Conservation (phyloP, 2,113 vertebrate genomes). For the Psilopogon haemacephalus region DNA sequence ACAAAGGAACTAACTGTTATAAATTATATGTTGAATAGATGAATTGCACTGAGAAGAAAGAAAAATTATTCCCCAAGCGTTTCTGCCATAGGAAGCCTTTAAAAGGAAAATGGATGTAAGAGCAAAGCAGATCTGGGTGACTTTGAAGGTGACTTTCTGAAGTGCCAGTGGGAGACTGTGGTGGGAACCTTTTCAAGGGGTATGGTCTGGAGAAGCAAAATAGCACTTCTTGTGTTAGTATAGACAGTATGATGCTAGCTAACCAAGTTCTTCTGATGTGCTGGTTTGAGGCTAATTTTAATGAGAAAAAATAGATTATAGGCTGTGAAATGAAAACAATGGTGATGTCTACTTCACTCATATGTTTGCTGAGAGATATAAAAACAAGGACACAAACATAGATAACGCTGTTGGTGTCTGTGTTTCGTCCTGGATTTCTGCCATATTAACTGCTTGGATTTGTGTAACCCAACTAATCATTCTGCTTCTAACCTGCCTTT, state of each 20-base stretch:
- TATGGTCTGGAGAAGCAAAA: not conserved
- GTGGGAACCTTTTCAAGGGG: not conserved
- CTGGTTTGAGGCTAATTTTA: no score
- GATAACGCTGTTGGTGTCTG: no score
- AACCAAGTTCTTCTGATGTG: no score
- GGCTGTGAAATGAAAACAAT: no score
- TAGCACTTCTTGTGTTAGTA: rapidly evolving
- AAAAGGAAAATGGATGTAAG: not conserved
- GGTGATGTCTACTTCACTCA: no score
- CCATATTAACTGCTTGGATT: no score
- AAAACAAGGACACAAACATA: no score
- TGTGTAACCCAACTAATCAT: no score
- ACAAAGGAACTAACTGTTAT: not conserved
- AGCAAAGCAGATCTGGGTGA: not conserved
- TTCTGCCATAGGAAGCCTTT: not conserved
- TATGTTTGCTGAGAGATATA: no score
- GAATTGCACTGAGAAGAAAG: conserved; percentile 7
- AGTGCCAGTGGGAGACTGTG: not conserved
- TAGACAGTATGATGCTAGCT: not conserved
- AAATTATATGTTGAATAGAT: not conserved
- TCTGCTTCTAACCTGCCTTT: no score
- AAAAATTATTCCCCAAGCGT: not conserved
- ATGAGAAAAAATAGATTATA: no score
- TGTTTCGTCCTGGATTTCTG: no score
- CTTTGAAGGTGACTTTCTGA: not conserved